phyloP scores from a whole-genome alignment of 2,797 vertebrate species.

The Xenopus petersii region DNA sequence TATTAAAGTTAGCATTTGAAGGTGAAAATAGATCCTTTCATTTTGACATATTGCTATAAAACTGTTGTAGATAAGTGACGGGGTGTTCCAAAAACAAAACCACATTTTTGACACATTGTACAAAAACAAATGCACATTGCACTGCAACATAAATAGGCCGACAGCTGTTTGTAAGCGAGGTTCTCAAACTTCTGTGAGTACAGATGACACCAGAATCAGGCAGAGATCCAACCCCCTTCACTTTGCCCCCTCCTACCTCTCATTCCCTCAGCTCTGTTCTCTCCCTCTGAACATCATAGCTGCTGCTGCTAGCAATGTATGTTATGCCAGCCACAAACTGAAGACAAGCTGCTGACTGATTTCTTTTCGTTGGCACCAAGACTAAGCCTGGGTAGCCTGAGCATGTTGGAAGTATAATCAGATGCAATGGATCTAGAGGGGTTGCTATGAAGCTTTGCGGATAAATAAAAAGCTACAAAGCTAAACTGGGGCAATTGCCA shows the following conservation, averaged over 20 bases:
- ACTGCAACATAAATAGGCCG: conserved; percentile 13
- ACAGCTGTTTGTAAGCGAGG: conserved; percentile 37
- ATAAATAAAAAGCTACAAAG: conserved; percentile 39
- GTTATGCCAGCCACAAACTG: conserved; percentile 30
- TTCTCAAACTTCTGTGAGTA: conserved; percentile 30
- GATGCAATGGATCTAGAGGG: conserved; percentile 34
- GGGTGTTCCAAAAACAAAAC: background rate
- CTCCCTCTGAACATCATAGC: conserved; percentile 20
- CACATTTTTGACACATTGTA: background rate
- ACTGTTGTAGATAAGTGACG: too few relatives aligned
- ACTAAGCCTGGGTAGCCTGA: conserved; percentile 26
- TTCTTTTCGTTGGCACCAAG: conserved; percentile 42
- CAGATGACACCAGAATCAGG: conserved; percentile 38
- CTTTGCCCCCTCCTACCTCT: conserved; percentile 12
- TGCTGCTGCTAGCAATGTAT: conserved; percentile 42
- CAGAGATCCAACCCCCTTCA: conserved; percentile 33
- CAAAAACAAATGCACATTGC: background rate
- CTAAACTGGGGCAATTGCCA: conserved; percentile 31
- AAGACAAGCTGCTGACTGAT: conserved; percentile 29
- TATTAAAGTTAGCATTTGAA: too few relatives aligned
- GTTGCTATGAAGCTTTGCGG: conserved; percentile 34
- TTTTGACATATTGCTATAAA: too few relatives aligned
- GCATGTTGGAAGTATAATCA: conserved; percentile 34
- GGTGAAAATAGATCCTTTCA: too few relatives aligned
- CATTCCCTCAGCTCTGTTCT: conserved; percentile 14